phyloP scores from a whole-genome alignment of 2,888 invertebrate species.

The Polietes domitor region DNA sequence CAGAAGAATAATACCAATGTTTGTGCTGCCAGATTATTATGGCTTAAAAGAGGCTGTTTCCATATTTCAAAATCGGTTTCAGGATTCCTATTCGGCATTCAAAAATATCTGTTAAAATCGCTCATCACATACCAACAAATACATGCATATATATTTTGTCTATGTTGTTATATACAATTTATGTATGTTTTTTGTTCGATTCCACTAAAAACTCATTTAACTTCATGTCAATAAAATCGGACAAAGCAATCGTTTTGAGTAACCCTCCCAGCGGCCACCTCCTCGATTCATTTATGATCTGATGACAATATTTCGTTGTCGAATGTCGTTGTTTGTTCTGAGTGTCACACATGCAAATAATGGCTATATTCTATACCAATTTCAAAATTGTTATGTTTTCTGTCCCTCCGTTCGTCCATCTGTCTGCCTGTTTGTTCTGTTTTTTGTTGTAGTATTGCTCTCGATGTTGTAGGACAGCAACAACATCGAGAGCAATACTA shows the following conservation, averaged over 20 bases:
- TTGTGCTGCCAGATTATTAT: too few species aligned
- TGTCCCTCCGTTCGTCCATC: constrained; percentile 15
- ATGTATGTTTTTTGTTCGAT: not conserved
- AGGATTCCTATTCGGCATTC: too few species aligned
- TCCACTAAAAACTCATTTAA: not conserved
- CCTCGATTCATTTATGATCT: constrained; percentile 33
- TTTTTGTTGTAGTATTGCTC: too few species aligned
- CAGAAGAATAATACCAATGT: too few species aligned
- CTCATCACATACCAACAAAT: too few species aligned
- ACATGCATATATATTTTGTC: too few species aligned
- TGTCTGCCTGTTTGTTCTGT: not conserved
- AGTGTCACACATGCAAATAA: constrained; percentile 79
- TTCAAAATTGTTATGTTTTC: constrained; percentile 42
- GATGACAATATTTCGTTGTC: constrained; percentile 32
- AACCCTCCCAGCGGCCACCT: not conserved
- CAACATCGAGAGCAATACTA: too few species aligned
- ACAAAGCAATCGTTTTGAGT: not conserved
- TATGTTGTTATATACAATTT: too few species aligned
- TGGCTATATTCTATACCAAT: constrained; percentile 72
- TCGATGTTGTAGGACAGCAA: constrained; percentile 16
- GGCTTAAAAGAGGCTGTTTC: too few species aligned
- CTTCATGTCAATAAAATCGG: constrained; percentile 9
- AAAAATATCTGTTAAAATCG: too few species aligned
- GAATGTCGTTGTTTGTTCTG: constrained; percentile 49
- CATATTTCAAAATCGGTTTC: too few species aligned